Conservation (phyloP, 2,888 invertebrate species). For the Machimus atricapillus region DNA sequence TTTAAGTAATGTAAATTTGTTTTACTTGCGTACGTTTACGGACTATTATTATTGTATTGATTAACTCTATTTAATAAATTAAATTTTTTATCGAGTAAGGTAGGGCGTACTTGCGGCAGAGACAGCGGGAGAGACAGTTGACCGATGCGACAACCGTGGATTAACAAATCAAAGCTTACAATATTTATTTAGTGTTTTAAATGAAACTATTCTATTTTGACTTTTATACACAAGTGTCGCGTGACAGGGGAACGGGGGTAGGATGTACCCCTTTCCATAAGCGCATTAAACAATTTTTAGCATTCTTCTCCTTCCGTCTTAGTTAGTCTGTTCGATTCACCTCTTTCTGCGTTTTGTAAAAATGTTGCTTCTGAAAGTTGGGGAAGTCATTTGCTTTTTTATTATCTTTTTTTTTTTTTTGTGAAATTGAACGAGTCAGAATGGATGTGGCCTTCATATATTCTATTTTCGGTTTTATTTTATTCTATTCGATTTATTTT, state of each 20-base stretch:
- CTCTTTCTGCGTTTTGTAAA: neutral
- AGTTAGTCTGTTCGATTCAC: neutral
- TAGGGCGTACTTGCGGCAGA: constrained; percentile 15
- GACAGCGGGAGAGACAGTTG: neutral
- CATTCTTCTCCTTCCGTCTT: constrained; percentile 5
- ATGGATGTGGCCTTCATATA: neutral
- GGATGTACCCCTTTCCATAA: neutral
- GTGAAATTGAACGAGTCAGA: neutral
- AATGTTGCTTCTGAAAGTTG: constrained; percentile 19
- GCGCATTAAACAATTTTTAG: neutral
- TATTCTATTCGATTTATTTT: constrained; percentile 17
- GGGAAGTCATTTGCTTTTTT: neutral
- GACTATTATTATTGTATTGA: constrained; percentile 23
- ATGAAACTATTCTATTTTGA: neutral
- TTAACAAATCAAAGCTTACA: constrained; percentile 10
- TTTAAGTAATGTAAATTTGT: constrained; percentile 30
- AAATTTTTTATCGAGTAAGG: constrained; percentile 29
- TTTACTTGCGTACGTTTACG: constrained; percentile 4
- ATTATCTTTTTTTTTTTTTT: neutral
- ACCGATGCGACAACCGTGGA: neutral
- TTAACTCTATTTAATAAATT: constrained; percentile 34
- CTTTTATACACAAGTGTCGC: neutral
- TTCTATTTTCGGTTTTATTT: neutral
- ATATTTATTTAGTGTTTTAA: constrained; percentile 30
- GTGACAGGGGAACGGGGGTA: neutral